phyloP scores from a whole-genome alignment of 2,888 invertebrate genomes.

The Aphodius granarius region DNA sequence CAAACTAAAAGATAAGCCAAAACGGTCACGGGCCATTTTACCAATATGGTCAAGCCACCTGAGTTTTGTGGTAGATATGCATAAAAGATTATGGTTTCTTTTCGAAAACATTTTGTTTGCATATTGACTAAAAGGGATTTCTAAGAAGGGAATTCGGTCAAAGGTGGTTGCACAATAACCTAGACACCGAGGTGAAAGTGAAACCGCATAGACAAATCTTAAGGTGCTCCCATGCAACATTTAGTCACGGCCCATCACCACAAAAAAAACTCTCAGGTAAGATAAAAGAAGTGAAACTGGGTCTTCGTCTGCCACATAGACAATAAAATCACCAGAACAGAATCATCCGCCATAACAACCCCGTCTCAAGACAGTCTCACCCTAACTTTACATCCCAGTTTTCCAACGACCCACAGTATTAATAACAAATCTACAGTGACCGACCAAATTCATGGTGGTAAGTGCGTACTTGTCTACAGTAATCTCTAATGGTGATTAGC shows the following conservation, averaged over 20 bases:
- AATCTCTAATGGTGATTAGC: not conserved
- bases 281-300: not conserved
- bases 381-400: not conserved
- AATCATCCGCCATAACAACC: constrained; percentile 39
- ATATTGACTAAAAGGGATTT: not conserved
- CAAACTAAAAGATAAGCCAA: not conserved
- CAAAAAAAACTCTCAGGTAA: not conserved
- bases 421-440: not conserved
- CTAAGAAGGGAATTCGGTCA: not conserved
- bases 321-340: constrained; percentile 38
- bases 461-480: not conserved
- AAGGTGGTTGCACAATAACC: not conserved
- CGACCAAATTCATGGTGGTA: not conserved
- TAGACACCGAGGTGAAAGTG: not conserved
- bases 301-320: constrained; percentile 24
- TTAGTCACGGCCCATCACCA: not conserved
- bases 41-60: not conserved
- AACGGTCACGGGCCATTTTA: not conserved
- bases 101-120: not conserved
- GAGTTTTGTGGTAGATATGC: not conserved
- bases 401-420: not conserved
- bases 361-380: constrained; percentile 19
- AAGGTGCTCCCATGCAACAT: not conserved
- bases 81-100: not conserved
- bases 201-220: not conserved